Evolutionary conservation across 1,140 invertebrate genomes (phyloP).

Genomic region (Drosophila malerkotliana): DNA sequence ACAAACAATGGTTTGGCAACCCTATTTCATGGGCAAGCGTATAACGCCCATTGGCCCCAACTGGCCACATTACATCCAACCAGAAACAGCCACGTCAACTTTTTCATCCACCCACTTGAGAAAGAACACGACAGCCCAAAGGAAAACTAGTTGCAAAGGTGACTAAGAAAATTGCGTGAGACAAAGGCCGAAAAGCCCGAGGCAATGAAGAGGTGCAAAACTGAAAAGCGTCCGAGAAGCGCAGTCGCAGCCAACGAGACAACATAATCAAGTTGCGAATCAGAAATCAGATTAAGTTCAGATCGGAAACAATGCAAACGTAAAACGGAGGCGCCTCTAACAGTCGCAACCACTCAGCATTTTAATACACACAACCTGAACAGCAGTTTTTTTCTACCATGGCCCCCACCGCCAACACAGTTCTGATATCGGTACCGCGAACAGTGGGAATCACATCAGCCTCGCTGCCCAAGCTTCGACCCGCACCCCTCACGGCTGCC

Average conservation of each 20-base stretch:
- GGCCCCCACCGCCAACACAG: conserved; percentile 53
- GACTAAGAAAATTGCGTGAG: conserved; percentile 67
- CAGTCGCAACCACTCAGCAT: conserved; percentile 23
- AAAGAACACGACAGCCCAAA: conserved; percentile 86
- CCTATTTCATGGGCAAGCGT: background rate
- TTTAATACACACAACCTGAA: conserved; percentile 16
- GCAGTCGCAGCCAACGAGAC: conserved; percentile 50
- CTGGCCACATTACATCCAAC: conserved; percentile 13
- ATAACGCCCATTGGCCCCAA: background rate
- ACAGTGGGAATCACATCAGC: conserved; percentile 63
- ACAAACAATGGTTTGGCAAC: background rate
- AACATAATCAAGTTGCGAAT: conserved; percentile 32
- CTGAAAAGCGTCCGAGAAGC: conserved; percentile 48
- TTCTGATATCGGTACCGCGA: conserved; percentile 84
- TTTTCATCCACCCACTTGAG: conserved; percentile 35
- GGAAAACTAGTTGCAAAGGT: conserved; percentile 82
- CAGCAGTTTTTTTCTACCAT: conserved; percentile 32
- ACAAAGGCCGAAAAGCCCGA: conserved; percentile 47
- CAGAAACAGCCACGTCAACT: conserved; percentile 59
- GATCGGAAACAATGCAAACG: conserved; percentile 59
- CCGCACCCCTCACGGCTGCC: conserved; percentile 84
- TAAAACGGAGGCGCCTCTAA: conserved; percentile 37
- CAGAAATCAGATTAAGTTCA: conserved; percentile 60
- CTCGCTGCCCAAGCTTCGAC: conserved; percentile 85
- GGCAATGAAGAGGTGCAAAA: conserved; percentile 72